Conservation (phyloP, 30 jellyfish, hydroid and myxozoan species). For the Cassiopea andromeda region DNA sequence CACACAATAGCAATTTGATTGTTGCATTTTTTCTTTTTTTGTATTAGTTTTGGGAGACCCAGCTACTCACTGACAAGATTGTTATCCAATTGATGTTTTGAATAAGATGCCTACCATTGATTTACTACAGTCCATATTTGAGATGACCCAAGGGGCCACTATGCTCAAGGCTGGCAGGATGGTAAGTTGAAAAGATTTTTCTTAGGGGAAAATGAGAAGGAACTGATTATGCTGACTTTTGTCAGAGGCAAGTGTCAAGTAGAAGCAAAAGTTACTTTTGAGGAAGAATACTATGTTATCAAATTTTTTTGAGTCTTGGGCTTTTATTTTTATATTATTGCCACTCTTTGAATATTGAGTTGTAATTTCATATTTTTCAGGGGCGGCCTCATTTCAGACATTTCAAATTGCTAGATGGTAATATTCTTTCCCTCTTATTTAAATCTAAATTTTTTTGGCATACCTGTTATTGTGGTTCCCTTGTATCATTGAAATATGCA, state of each 20-base stretch:
- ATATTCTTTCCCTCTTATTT: not conserved
- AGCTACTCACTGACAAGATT: not conserved
- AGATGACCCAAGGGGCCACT: slow-evolving; percentile 89
- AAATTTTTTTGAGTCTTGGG: not conserved
- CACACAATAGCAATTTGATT: not conserved
- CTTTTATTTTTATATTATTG: not conserved
- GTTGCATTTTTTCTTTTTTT: not conserved
- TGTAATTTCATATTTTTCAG: slow-evolving; percentile 42
- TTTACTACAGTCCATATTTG: slow-evolving; percentile 60
- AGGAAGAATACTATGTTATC: not conserved
- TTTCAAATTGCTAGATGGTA: slow-evolving; percentile 87
- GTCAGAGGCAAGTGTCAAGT: too few relatives aligned
- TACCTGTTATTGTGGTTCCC: too few relatives aligned
- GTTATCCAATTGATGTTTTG: not conserved
- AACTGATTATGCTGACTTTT: too few relatives aligned
- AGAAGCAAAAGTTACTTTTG: not conserved
- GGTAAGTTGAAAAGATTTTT: slow-evolving; percentile 47
- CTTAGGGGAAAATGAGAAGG: too few relatives aligned
- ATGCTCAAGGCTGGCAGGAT: slow-evolving; percentile 98
- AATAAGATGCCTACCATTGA: slow-evolving; percentile 76
- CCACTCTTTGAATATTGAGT: not conserved
- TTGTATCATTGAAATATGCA: too few relatives aligned
- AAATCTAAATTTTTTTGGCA: too few relatives aligned
- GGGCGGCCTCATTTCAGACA: slow-evolving; percentile 98
- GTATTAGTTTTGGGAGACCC: not conserved